Conservation (phyloP, 23 tunicate genomes). For the Corella eumyota region DNA sequence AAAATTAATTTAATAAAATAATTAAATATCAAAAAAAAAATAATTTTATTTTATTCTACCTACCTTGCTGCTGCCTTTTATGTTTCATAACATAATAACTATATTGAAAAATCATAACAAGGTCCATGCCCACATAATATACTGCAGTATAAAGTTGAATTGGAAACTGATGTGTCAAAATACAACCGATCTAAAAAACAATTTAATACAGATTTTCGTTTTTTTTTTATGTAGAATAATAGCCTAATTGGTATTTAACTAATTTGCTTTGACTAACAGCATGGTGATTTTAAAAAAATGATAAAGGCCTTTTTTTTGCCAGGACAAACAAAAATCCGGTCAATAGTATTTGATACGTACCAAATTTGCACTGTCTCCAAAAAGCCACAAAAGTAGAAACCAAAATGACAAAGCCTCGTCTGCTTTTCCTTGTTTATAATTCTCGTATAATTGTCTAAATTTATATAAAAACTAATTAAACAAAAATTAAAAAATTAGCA, state of each 20-base stretch:
- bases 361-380: conserved; percentile 82
- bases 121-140: conserved; percentile 94
- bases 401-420: conserved; percentile 85
- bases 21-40: neutral
- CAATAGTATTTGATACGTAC: conserved; percentile 41
- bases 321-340: too few species aligned
- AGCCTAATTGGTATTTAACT: neutral
- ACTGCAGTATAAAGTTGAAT: conserved; percentile 86
- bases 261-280: neutral
- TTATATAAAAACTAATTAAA: too few species aligned
- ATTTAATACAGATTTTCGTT: neutral
- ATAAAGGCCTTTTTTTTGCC: neutral
- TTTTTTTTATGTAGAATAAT: neutral
- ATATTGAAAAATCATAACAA: conserved; percentile 64
- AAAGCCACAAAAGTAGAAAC: conserved; percentile 79
- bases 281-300: neutral
- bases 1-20: neutral
- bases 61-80: conserved; percentile 3
- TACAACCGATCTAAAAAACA: conserved; percentile 70
- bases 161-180: conserved; percentile 84
- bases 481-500: neutral
- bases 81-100: conserved; percentile 41
- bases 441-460: conserved; percentile 84
- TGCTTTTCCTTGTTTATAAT: conserved; percentile 62
- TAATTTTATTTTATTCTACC: neutral